Percentiles rank a stretch among this genome's conserved stretches.
These are phyloP conservation scores for Ochropacha duplaris DNA, from an alignment of 2,888 invertebrate genomes.

Conservation along the genomic window DNA sequence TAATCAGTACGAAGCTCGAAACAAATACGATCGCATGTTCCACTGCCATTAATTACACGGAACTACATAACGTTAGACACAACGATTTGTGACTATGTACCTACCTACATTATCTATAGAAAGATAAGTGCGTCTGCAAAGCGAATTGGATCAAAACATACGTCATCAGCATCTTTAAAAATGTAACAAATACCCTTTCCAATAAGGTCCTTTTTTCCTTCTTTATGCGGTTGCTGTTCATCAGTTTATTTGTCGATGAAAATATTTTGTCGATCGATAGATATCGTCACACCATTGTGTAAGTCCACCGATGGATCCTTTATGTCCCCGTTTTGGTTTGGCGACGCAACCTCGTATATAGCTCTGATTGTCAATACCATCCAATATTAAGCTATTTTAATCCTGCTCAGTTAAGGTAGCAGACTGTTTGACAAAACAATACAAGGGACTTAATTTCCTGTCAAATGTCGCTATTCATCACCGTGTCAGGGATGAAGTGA, in stretches of 20 bases:
- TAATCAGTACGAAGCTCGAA: constrained; percentile 23
- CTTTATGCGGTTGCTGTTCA: background rate
- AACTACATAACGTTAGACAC: constrained; percentile 9
- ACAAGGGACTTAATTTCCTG: background rate
- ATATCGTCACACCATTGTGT: background rate
- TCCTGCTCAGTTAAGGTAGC: background rate
- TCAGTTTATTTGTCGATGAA: background rate
- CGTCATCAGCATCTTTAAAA: background rate
- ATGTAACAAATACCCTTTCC: background rate
- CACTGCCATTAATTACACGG: constrained; percentile 26
- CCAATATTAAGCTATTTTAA: constrained; percentile 3
- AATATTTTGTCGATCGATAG: background rate
- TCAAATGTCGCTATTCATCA: background rate
- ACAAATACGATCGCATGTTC: constrained; percentile 33
- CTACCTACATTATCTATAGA: background rate
- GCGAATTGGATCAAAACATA: background rate
- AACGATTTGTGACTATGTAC: background rate
- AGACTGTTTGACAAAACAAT: background rate
- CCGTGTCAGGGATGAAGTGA: background rate
- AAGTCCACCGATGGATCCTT: background rate
- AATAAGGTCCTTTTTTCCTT: background rate
- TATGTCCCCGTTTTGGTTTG: background rate
- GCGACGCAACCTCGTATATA: background rate
- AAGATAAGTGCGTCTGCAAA: background rate
- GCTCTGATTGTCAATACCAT: constrained; percentile 1